Base-by-base conservation (phyloP, 1,140 invertebrate genomes). In the Bombus terrestris region DNA sequence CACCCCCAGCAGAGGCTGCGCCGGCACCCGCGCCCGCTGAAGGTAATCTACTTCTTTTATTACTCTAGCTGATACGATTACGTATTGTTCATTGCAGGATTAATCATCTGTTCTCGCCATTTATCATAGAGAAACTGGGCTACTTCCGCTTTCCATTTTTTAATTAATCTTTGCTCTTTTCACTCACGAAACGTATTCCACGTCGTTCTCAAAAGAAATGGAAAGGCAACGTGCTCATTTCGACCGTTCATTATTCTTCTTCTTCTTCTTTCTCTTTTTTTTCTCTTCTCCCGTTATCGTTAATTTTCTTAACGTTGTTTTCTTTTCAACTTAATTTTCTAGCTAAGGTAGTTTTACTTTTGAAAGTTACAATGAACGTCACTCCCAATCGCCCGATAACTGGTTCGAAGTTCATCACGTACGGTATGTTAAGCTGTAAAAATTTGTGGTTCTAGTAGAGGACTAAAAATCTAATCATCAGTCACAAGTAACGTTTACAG, bases 11-110 rank as follows among this genome's bases (percentile, higher is more conserved):
- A 83, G 92, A 88, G 90, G 75, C 85, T 78, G 85, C 83, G 66
- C 79, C 91, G 15, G 85, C 86, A 83, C 86, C 92, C 59, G 90
- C 94, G 74, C 92, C 95, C 62, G 71, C 78, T 25, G 90, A 91
- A 85, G 69, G 88, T 88, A 89, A 47, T 47, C 22, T 8, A 37
- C 35, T 13, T 39, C 35, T 28, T 39, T 64, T 62, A 39, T 62
- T 53, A 43, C 22, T 9, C 22, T 25, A 4, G 3, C 18, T 25
- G 15, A 28, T 10, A n/a, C 57, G 37, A 41, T 77, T 53, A 77
- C 35, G 75, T 22, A 62, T 41, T 64, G 15, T 37, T 39, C 73
- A 53, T 35, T 68, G 35, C 73, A 81, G 80, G 81, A 77, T 57
- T 77, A 47, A 53, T 53, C 81, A 25, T 57, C 64, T 28, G 8